Percentiles rank a stretch among this genome's conserved stretches.
Conservation (phyloP, 2,113 vertebrate species). For the Microcebus lehilahytsara region DNA sequence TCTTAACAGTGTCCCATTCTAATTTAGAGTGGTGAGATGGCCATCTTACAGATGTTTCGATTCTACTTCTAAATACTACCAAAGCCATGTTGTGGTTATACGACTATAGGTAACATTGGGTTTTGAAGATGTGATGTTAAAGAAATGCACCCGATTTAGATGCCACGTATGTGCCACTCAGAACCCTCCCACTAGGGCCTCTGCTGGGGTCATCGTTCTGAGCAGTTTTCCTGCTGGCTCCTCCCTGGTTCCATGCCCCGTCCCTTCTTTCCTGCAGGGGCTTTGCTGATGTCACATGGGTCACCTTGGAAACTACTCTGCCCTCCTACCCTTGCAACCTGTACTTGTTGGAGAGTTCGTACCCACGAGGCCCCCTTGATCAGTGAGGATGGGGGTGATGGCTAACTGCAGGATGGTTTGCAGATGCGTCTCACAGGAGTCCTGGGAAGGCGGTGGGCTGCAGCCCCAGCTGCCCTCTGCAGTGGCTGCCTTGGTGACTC, state of each 20-base stretch:
- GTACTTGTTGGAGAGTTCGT: not conserved
- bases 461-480: fast-evolving
- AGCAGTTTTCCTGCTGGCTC: not conserved
- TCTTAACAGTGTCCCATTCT: not conserved
- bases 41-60: not conserved
- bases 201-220: not conserved
- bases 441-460: not conserved
- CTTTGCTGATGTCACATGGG: not conserved
- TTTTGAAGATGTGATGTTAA: not conserved
- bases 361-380: not conserved
- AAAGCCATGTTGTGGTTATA: not conserved
- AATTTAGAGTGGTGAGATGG: not conserved
- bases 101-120: not conserved
- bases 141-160: not conserved
- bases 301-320: not conserved
- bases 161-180: not conserved
- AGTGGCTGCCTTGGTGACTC: not conserved
- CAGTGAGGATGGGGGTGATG: not conserved
- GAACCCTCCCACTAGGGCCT: not conserved
- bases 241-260: not conserved
- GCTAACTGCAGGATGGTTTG: not conserved
- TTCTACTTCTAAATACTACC: not conserved
- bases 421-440: not conserved
- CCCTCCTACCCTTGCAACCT: not conserved
- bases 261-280: not conserved